Conservation (phyloP, 92 coral and sea anemone species). For the Blastomussa wellsi region DNA sequence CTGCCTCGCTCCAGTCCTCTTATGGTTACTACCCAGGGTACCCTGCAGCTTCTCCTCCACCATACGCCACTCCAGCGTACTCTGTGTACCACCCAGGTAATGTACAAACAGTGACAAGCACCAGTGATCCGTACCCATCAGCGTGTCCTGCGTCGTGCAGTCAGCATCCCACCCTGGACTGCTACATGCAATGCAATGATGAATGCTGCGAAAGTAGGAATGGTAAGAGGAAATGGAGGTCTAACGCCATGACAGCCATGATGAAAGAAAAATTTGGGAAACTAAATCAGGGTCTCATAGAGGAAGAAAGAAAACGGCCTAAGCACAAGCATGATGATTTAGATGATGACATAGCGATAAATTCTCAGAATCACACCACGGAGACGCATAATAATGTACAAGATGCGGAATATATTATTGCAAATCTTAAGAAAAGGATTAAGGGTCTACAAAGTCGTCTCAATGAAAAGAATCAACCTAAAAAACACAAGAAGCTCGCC, state of each 20-base stretch:
- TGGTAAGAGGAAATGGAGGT: constrained; percentile 19
- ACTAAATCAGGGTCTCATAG: background rate
- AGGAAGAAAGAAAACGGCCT: background rate
- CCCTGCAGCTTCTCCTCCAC: constrained; percentile 31
- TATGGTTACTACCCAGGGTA: constrained; percentile 23
- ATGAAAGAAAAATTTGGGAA: background rate
- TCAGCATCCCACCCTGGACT: constrained; percentile 32
- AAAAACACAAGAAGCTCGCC: background rate
- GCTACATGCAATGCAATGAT: constrained; percentile 51
- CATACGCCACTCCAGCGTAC: constrained; percentile 18
- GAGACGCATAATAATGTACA: background rate
- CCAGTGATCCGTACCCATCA: constrained; percentile 33
- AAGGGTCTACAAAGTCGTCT: background rate
- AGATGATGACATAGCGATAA: background rate
- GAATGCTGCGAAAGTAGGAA: constrained; percentile 36
- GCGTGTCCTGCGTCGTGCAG: constrained; percentile 36
- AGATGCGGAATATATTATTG: background rate
- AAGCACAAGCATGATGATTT: background rate
- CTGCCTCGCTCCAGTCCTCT: constrained; percentile 16
- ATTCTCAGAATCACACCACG: background rate
- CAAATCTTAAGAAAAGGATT: background rate
- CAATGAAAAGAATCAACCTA: background rate
- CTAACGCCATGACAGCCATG: background rate
- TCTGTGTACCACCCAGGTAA: constrained; percentile 20
- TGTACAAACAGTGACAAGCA: constrained; percentile 13